Evolutionary conservation across 2,113 vertebrate species (phyloP), one percentile per base, ranked within the genome.

Genomic region (Caretta caretta): DNA sequence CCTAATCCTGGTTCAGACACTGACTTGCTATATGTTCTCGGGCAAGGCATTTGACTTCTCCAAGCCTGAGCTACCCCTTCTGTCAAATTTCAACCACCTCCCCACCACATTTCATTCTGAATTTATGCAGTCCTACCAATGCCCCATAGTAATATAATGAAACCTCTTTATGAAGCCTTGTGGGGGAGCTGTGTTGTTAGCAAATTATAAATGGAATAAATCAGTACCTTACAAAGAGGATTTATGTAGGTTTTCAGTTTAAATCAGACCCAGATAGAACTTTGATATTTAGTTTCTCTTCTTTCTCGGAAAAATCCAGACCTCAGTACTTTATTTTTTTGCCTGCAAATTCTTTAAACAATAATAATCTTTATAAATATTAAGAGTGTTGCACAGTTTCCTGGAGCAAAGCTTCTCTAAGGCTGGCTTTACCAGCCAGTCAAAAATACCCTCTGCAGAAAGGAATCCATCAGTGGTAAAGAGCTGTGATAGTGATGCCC

Each of bases 201-300:
- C 46, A 92, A 86, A 42, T 17, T 5, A 46, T 86, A 80, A 49
- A 29, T 91, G 25, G 10, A 56, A 72, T 80, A 79, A 93, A 90
- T 88, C 62, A 84, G 35, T 48, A 62, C 27, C 14, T 88, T 69
- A 80, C 83, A 93, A 51, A 57, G 56, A 54, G 53, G 3, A 57
- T 5, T 54, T 59, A n/a, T 57, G 38, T 82, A 8, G 51, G 6
- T 12, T 72, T 92, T 94, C 49, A 72, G 7, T 62, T 11, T 10
- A 78, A 22, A 29, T 14, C 88, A 31, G 50, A 91, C 59, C 65
- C 19, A 91, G 92, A 1, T 69, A 90, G n/a, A 38, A 88, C 90
- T 88, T 14, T 85, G 57, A 42, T 90, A 65, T 93, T 88, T 83
- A 90, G 53, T 53, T 96, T 88, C 27, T 81, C 35, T 6, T 1